Conservation (phyloP, 2,888 invertebrate genomes). For the Priocnemis perturbator region DNA sequence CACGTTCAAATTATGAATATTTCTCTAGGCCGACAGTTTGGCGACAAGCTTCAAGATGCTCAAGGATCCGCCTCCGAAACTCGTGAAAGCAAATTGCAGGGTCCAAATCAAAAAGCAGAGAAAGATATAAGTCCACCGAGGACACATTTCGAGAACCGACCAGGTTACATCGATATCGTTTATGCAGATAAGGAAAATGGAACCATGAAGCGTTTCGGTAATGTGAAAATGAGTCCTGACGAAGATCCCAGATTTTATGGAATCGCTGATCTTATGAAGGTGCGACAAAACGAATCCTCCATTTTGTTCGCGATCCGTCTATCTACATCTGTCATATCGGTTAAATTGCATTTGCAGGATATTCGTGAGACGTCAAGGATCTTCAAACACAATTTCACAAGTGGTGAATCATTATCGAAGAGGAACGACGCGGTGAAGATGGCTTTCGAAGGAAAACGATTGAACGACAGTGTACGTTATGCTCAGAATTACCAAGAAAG, state of each 20-base stretch:
- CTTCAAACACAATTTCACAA: constrained; percentile 69
- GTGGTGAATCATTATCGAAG: constrained; percentile 65
- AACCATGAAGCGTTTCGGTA: constrained; percentile 62
- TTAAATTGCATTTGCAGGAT: constrained; percentile 53
- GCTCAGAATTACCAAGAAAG: constrained; percentile 68
- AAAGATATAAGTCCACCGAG: too few relatives aligned
- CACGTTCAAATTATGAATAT: too few relatives aligned
- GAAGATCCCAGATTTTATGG: constrained; percentile 58
- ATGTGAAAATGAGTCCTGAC: constrained; percentile 52
- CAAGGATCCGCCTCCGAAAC: constrained; percentile 26
- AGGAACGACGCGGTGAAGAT: constrained; percentile 63
- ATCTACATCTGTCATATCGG: not conserved
- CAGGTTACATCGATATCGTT: constrained; percentile 69
- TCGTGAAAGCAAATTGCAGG: constrained; percentile 14
- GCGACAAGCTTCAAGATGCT: constrained; percentile 1
- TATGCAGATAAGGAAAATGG: constrained; percentile 59
- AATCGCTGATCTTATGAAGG: constrained; percentile 61
- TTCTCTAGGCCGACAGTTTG: not conserved
- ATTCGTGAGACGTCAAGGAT: constrained; percentile 60
- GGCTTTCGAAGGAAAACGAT: constrained; percentile 57
- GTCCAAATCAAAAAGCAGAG: not conserved
- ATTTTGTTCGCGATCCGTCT: not conserved
- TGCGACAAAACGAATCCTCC: constrained; percentile 17
- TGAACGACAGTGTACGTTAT: constrained; percentile 66
- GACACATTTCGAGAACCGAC: constrained; percentile 34